Evolutionary conservation across 2,797 vertebrate genomes (phyloP), one percentile per base, ranked within the genome.

Genomic region (Astyanax mexicanus): DNA sequence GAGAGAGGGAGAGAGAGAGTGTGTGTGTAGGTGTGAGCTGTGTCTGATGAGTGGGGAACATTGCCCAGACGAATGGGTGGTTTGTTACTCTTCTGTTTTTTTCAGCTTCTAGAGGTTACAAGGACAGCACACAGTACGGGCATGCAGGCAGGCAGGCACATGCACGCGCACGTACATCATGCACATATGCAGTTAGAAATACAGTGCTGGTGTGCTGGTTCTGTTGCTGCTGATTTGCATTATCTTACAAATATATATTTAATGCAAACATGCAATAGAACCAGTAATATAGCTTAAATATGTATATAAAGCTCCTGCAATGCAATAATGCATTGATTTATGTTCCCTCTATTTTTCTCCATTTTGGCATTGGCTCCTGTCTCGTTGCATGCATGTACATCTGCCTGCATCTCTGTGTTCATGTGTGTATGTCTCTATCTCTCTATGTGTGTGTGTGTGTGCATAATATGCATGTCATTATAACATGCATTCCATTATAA

Each of bases 1-100:
- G 52, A 29, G 47, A 51, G 71, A n/a, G n/a, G n/a, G n/a, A n/a
- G n/a, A 25, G 4, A 21, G 13, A 42, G 67, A 45, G 72, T 35
- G 61, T 44, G 71, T 94, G 90, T 94, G 92, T 94, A 94, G 93
- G 93, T 95, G 94, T 95, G 92, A 81, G 65, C 55, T 87, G 86
- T 87, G 86, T 85, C 86, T 87, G 88, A 88, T 87, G 89, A 90
- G 89, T 85, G 85, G 87, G 88, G 85, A 90, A 88, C 87, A 89
- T 87, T 86, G 86, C 84, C 74, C 89, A 91, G 91, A 91, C 90
- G 85, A 90, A 88, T 88, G 84, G 86, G 87, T 92, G 87, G 87
- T 29, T 87, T 88, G 89, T 21, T 51, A 40, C 71, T 75, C 49
- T 61, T 77, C 70, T 35, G 49, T 75, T 49, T 78, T 51, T 29